Percentiles rank a stretch among this genome's conserved stretches.
phyloP scores from a whole-genome alignment of 2,113 vertebrate genomes.

The Charina bottae region DNA sequence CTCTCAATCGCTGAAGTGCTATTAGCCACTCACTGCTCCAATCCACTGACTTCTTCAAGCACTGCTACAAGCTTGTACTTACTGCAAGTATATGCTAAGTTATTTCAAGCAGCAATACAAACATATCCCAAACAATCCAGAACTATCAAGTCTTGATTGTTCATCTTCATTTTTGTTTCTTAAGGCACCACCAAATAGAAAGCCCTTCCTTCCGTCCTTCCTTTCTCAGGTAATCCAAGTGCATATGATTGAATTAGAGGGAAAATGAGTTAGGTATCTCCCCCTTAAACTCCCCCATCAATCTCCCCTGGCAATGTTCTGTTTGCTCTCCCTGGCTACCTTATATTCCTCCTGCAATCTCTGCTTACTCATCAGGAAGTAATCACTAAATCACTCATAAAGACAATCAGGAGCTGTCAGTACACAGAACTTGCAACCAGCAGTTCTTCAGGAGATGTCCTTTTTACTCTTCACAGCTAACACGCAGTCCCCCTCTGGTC shows the following conservation, averaged over 20 bases:
- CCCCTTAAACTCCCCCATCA: not conserved
- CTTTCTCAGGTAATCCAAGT: not conserved
- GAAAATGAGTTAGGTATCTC: not conserved
- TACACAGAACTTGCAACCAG: not conserved
- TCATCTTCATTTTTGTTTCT: not conserved
- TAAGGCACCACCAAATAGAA: not conserved
- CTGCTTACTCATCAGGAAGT: not conserved
- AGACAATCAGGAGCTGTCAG: not conserved
- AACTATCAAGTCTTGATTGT: not conserved
- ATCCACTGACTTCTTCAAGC: not conserved
- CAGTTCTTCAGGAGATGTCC: not conserved
- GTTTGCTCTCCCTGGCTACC: not conserved
- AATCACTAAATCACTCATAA: not conserved
- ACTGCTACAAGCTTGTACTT: not conserved
- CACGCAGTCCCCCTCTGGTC: not conserved
- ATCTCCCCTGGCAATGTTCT: not conserved
- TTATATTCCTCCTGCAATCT: not conserved
- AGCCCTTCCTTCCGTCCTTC: not conserved
- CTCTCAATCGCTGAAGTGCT: not conserved
- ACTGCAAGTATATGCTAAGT: not conserved
- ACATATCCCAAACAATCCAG: not conserved
- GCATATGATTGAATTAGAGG: not conserved
- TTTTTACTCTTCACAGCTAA: not conserved
- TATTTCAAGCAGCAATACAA: not conserved
- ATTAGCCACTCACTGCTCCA: not conserved